phyloP scores from a whole-genome alignment of 2,113 vertebrate species.

The Kobus ellipsiprymnus region DNA sequence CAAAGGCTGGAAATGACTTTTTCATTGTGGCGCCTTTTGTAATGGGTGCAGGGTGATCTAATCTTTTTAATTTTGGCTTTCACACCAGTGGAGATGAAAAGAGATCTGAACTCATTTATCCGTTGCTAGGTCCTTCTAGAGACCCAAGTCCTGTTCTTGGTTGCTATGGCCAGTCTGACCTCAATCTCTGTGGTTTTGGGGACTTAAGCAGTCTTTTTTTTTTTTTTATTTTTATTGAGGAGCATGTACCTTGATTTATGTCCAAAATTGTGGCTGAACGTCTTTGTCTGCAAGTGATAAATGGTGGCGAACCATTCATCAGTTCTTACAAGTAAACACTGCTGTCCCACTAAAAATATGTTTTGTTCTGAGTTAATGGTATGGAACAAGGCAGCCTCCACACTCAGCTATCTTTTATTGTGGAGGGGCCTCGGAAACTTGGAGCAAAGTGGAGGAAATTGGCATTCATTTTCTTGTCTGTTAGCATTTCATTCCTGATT shows the following conservation, averaged over 20 bases:
- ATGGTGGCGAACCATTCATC: slow-evolving; percentile 81
- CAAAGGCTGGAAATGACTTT: slow-evolving; percentile 86
- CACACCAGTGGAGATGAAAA: slow-evolving; percentile 84
- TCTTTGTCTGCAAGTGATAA: slow-evolving; percentile 83
- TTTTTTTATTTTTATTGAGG: slow-evolving; percentile 73
- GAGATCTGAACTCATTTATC: slow-evolving; percentile 83
- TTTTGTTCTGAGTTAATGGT: slow-evolving; percentile 88
- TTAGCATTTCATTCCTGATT: slow-evolving; percentile 78
- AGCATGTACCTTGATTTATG: slow-evolving; percentile 85
- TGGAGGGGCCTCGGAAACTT: slow-evolving; percentile 79
- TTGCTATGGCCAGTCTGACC: slow-evolving; percentile 83
- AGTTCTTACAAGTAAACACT: slow-evolving; percentile 85
- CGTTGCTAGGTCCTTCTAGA: slow-evolving; percentile 83
- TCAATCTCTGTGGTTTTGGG: slow-evolving; percentile 82
- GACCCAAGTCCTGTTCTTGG: slow-evolving; percentile 80
- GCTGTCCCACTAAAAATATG: slow-evolving; percentile 85
- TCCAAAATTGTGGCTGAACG: slow-evolving; percentile 80
- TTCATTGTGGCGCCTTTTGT: slow-evolving; percentile 83
- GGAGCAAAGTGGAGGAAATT: slow-evolving; percentile 82
- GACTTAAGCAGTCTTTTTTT: slow-evolving; percentile 74
- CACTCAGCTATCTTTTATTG: slow-evolving; percentile 83
- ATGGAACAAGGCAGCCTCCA: slow-evolving; percentile 83
- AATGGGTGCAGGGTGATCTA: slow-evolving; percentile 82
- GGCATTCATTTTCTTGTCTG: slow-evolving; percentile 76
- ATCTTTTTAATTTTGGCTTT: slow-evolving; percentile 89